Conservation (phyloP, 2,888 invertebrate species). For the Ectemnius lituratus region DNA sequence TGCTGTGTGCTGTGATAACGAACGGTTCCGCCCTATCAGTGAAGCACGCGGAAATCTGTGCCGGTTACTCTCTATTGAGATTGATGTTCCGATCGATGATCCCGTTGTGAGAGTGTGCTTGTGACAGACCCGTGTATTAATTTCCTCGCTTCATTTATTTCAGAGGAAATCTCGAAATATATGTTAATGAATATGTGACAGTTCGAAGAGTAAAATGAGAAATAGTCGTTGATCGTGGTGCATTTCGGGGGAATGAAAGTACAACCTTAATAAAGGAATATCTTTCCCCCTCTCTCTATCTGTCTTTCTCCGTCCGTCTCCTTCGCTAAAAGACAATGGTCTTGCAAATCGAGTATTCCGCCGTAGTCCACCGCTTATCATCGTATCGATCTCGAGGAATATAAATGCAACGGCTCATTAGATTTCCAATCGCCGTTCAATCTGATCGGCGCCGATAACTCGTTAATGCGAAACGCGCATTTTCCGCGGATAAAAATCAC, state of each 20-base stretch:
- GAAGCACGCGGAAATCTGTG: constrained; percentile 7
- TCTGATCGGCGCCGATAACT: not conserved
- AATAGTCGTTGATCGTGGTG: too few species aligned
- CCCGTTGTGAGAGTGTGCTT: not conserved
- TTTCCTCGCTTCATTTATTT: too few species aligned
- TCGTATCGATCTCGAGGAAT: not conserved
- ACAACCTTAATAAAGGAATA: not conserved
- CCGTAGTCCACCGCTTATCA: not conserved
- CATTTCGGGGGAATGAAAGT: not conserved
- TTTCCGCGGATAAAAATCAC: constrained; percentile 1
- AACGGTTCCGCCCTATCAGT: constrained; percentile 2
- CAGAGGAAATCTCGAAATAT: too few species aligned
- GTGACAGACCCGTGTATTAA: too few species aligned
- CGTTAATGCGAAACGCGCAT: not conserved
- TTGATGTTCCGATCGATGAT: not conserved
- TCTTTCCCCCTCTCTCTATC: not conserved
- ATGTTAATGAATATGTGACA: too few species aligned
- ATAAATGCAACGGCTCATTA: constrained; percentile 12
- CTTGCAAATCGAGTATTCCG: constrained; percentile 1
- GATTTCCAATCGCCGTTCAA: constrained; percentile 14
- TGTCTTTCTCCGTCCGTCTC: not conserved
- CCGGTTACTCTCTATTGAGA: not conserved
- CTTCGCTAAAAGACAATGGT: not conserved
- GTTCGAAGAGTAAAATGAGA: too few species aligned
- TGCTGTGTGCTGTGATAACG: constrained; percentile 27